Evolutionary conservation across 2,888 invertebrate genomes (phyloP).

Genomic region (Hirtodrosophila histrioides): DNA sequence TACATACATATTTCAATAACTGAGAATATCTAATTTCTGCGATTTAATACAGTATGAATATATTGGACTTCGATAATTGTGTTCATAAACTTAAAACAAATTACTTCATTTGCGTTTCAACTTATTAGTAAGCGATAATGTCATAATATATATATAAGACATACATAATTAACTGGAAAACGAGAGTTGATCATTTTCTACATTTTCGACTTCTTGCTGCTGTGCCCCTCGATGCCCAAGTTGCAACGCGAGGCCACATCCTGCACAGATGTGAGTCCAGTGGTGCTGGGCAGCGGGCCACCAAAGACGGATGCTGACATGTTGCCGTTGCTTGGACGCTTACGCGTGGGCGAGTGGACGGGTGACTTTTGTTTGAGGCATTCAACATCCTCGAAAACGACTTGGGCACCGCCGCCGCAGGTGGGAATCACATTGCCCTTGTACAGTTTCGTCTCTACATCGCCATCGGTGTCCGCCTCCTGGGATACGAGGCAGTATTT

Average conservation of each 20-base stretch:
- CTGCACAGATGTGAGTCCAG: conserved; percentile 60
- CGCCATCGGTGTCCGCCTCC: conserved; percentile 95
- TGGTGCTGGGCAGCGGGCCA: conserved; percentile 59
- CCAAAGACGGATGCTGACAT: conserved; percentile 65
- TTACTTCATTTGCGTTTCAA: conserved; percentile 60
- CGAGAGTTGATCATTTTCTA: conserved; percentile 32
- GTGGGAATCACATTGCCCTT: conserved; percentile 98
- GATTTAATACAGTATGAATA: too few species aligned
- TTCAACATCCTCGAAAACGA: conserved; percentile 97
- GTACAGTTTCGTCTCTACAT: conserved; percentile 95
- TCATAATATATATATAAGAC: not conserved
- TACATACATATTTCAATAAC: too few species aligned
- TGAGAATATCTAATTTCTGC: too few species aligned
- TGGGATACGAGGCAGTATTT: conserved; percentile 97
- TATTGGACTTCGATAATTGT: conserved; percentile 9
- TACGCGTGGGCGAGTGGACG: conserved; percentile 85
- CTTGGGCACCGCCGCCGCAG: conserved; percentile 96
- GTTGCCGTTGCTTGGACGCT: conserved; percentile 81
- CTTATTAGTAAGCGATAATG: conserved; percentile 9
- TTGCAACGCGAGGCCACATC: conserved; percentile 83
- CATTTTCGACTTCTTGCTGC: conserved; percentile 83
- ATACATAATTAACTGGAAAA: conserved; percentile 33
- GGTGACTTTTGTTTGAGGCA: conserved; percentile 93
- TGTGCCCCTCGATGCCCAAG: conserved; percentile 84
- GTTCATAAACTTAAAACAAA: conserved; percentile 47